Evolutionary conservation across 2,113 vertebrate genomes (phyloP).

Genomic region (Phylloscopus trochilus): DNA sequence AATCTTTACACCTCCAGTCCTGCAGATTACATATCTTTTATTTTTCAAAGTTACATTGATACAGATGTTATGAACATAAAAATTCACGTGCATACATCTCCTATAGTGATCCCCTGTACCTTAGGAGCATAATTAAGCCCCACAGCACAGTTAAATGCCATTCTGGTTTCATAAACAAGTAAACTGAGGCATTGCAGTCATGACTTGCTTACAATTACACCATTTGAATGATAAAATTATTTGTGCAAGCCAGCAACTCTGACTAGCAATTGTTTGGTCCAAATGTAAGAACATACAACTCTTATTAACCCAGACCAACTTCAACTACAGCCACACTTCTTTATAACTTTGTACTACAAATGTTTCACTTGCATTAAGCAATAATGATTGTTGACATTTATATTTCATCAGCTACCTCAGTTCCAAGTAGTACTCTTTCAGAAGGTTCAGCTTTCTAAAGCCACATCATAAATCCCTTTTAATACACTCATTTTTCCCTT

Average conservation of each 20-base stretch:
- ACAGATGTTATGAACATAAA: background rate
- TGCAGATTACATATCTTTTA: background rate
- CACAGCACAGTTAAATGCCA: background rate
- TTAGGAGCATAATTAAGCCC: background rate
- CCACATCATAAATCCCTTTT: conserved; percentile 39
- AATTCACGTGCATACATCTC: background rate
- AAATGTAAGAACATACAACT: rapidly evolving
- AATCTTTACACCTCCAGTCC: background rate
- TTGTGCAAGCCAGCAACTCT: background rate
- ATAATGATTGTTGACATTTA: conserved; percentile 2
- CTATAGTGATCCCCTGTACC: background rate
- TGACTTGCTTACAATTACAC: background rate
- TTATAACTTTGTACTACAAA: background rate
- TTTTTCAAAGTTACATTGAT: background rate
- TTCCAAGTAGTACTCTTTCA: background rate
- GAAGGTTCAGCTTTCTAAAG: conserved; percentile 18
- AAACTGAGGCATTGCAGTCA: conserved; percentile 28
- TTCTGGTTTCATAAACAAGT: background rate
- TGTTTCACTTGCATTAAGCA: background rate
- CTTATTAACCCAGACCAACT: background rate
- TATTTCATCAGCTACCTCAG: background rate
- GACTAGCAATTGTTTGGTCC: background rate
- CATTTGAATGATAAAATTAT: background rate
- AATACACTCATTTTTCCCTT: background rate
- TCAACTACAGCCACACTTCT: background rate